These are phyloP conservation scores for Epinephelus fuscoguttatus DNA, from an alignment of 2,113 vertebrate species.

Conservation along the genomic window DNA sequence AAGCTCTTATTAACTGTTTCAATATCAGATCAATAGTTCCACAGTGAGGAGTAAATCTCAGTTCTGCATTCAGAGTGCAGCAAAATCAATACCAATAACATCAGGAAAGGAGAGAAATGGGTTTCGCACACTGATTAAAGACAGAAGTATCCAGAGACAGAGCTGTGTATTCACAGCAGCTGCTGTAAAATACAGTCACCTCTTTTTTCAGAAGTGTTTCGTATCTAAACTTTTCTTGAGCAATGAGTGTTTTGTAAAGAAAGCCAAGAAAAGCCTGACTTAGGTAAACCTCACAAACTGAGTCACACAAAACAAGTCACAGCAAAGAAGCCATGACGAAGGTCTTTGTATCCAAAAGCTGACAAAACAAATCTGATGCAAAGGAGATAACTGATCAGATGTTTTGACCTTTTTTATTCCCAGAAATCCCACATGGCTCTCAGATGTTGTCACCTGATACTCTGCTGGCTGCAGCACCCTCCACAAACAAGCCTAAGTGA, in stretches of 20 bases:
- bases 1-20: conserved; percentile 28
- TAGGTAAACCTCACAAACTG: neutral
- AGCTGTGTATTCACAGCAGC: neutral
- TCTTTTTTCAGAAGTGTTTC: neutral
- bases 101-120: neutral
- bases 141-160: neutral
- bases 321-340: neutral
- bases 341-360: neutral
- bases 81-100: conserved; percentile 37
- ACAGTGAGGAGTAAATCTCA: neutral
- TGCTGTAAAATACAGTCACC: neutral
- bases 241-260: neutral
- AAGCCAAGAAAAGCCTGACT: neutral
- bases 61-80: conserved; percentile 14
- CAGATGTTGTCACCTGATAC: too few species aligned
- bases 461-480: neutral
- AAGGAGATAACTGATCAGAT: neutral
- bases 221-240: neutral
- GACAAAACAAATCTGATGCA: neutral
- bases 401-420: neutral
- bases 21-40: conserved; percentile 36
- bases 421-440: neutral
- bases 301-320: neutral
- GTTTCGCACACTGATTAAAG: conserved; percentile 15
- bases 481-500: conserved; percentile 32